Conservation (phyloP, 2,888 invertebrate species). For the Pyrochroa serraticornis region DNA sequence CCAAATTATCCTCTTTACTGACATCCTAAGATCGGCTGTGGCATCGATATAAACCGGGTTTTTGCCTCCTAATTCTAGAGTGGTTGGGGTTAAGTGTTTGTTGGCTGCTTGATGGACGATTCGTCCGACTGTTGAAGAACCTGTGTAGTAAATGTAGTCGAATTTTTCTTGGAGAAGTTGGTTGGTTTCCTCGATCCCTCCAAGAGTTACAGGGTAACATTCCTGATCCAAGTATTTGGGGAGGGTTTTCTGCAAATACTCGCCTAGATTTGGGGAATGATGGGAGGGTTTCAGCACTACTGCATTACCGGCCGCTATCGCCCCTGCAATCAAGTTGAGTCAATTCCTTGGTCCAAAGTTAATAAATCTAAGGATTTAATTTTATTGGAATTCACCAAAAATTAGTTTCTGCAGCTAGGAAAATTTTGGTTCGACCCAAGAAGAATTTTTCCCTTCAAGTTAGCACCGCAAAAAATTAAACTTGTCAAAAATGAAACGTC, state of each 20-base stretch:
- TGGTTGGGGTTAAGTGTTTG: constrained; percentile 73
- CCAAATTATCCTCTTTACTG: constrained; percentile 88
- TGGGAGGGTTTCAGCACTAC: constrained; percentile 17
- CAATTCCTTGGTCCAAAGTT: no score
- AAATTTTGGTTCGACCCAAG: no score
- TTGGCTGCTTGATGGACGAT: constrained; percentile 73
- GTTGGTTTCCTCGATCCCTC: constrained; percentile 71
- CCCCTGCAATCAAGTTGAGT: constrained; percentile 2
- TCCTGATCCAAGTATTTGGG: constrained; percentile 89
- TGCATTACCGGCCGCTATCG: constrained; percentile 18
- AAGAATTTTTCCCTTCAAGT: no score
- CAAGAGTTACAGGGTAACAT: constrained; percentile 65
- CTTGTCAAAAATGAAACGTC: no score
- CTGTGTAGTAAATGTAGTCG: constrained; percentile 82
- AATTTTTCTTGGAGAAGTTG: constrained; percentile 71
- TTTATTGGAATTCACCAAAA: no score
- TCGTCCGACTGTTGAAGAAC: constrained; percentile 69
- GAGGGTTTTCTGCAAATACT: constrained; percentile 72
- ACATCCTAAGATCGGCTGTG: constrained; percentile 76
- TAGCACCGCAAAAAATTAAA: no score
- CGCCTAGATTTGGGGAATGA: constrained; percentile 3
- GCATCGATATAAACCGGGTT: constrained; percentile 76
- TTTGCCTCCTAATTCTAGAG: constrained; percentile 74
- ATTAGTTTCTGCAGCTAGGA: no score
- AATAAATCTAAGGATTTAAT: no score